Evolutionary conservation across 1,140 invertebrate species (phyloP).

Genomic region (Hyphantria cunea): DNA sequence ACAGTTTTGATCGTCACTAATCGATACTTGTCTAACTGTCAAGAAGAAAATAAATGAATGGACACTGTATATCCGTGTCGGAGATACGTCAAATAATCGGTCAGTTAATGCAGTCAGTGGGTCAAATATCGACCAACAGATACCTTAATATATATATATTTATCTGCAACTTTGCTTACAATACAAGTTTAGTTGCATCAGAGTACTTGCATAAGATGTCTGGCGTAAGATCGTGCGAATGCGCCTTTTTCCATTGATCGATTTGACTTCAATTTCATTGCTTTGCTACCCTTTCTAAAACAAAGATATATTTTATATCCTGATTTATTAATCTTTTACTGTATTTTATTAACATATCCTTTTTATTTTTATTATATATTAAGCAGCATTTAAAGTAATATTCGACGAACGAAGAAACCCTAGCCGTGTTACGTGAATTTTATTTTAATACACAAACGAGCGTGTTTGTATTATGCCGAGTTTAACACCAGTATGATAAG

Average conservation of each 20-base stretch:
- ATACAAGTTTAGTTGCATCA: slow-evolving; percentile 62
- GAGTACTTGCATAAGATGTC: slow-evolving; percentile 53
- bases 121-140: slow-evolving; percentile 56
- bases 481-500: neutral
- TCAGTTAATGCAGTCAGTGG: slow-evolving; percentile 44
- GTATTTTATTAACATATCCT: neutral
- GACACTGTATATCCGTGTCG: slow-evolving; percentile 1
- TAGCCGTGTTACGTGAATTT: too few relatives aligned
- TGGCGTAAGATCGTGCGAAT: slow-evolving; percentile 35
- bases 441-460: neutral
- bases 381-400: neutral
- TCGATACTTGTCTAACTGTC: too few relatives aligned
- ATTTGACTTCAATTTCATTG: slow-evolving; percentile 16
- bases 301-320: neutral
- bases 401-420: too few relatives aligned
- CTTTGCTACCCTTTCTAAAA: slow-evolving; percentile 1
- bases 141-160: slow-evolving; percentile 49
- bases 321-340: neutral
- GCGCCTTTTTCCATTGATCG: slow-evolving; percentile 31
- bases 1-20: too few relatives aligned
- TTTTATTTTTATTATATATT: too few relatives aligned
- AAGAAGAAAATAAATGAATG: too few relatives aligned
- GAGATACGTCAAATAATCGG: slow-evolving; percentile 6
- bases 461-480: neutral
- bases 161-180: slow-evolving; percentile 55